Evolutionary conservation across 2,113 vertebrate genomes (phyloP).

Genomic region (Channa maculata): DNA sequence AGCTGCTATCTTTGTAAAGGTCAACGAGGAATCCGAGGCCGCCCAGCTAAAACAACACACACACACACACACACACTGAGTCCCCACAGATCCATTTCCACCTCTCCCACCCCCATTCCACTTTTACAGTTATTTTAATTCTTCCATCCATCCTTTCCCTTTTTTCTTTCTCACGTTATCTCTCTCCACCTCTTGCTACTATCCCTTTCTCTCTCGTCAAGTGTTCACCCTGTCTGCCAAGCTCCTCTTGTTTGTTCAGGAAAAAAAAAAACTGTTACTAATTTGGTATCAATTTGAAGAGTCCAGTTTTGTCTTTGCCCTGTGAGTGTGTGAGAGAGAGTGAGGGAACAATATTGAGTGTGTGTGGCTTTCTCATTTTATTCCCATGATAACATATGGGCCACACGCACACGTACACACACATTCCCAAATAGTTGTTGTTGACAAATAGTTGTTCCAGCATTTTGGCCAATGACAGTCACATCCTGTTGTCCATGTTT

Average conservation of each 20-base stretch:
- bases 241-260: slow-evolving; percentile 41
- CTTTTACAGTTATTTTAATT: slow-evolving; percentile 59
- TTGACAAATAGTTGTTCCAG: slow-evolving; percentile 69
- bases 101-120: slow-evolving; percentile 20
- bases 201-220: slow-evolving; percentile 19
- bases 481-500: slow-evolving; percentile 54
- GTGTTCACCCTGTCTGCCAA: slow-evolving; percentile 62
- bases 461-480: slow-evolving; percentile 45
- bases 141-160: slow-evolving; percentile 30
- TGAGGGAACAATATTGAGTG: slow-evolving; percentile 15
- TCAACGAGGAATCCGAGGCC: slow-evolving; percentile 39
- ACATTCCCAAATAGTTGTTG: no score
- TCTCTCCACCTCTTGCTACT: background rate
- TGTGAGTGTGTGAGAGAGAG: slow-evolving; percentile 29
- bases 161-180: slow-evolving; percentile 45
- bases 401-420: slow-evolving; percentile 33
- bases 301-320: slow-evolving; percentile 54
- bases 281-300: slow-evolving; percentile 63
- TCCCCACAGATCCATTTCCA: slow-evolving; percentile 55
- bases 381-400: slow-evolving; percentile 67
- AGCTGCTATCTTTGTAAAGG: slow-evolving; percentile 65
- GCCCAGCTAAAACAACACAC: slow-evolving; percentile 71
- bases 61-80: background rate
- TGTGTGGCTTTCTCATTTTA: slow-evolving; percentile 42
- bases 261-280: slow-evolving; percentile 45